These are phyloP conservation scores for Cryptoprocta ferox DNA, from an alignment of 2,797 vertebrate species.

Conservation along the genomic window DNA sequence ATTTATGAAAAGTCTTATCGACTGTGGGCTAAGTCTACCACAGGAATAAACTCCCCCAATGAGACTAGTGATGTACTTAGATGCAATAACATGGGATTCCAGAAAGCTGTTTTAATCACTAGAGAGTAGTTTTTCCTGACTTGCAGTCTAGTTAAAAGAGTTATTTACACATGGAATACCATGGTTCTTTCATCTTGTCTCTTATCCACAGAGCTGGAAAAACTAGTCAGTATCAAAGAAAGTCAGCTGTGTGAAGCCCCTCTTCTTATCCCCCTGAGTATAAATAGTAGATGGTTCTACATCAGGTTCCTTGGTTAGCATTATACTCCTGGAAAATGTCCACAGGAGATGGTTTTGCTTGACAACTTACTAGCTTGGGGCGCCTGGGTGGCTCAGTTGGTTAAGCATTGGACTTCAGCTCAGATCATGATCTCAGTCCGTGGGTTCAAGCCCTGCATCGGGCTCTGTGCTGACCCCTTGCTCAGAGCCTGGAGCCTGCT, in stretches of 20 bases:
- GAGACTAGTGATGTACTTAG: neutral
- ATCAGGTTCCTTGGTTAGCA: neutral
- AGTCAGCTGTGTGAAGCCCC: constrained; percentile 10
- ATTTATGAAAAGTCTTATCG: constrained; percentile 37
- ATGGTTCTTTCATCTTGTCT: constrained; percentile 48
- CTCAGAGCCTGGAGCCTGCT: too few relatives aligned
- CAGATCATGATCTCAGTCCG: too few relatives aligned
- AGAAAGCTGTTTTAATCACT: constrained; percentile 50
- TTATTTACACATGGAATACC: constrained; percentile 10
- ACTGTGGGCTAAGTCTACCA: neutral
- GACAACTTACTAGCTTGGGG: neutral
- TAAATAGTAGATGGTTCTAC: neutral
- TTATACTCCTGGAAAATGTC: constrained; percentile 16
- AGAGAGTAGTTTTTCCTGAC: constrained; percentile 22
- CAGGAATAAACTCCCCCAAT: neutral
- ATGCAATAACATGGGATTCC: neutral
- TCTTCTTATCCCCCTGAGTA: neutral
- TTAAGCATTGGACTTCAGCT: too few relatives aligned
- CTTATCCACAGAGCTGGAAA: neutral
- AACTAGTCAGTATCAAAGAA: neutral
- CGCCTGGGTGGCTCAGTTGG: too few relatives aligned
- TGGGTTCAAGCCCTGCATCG: too few relatives aligned
- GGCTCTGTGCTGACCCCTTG: too few relatives aligned
- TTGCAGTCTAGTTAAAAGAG: neutral
- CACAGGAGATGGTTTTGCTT: neutral